These are phyloP conservation scores for Arrhopalites spinosus DNA, from an alignment of 2,888 invertebrate species.

Conservation along the genomic window DNA sequence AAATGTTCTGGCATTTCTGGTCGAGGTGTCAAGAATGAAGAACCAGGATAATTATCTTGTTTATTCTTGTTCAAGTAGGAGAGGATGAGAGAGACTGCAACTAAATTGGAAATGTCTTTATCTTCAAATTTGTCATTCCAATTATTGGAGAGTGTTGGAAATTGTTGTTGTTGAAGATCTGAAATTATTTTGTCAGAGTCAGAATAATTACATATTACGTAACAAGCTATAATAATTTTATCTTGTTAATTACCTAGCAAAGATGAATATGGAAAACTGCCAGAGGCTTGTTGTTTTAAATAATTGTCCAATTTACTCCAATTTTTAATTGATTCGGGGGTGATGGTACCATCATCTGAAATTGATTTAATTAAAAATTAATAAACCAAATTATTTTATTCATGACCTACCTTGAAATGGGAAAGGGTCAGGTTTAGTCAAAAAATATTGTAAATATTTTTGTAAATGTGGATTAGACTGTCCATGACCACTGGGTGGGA, in stretches of 20 bases:
- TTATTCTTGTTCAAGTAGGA: conserved; percentile 18
- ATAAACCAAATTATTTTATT: neutral
- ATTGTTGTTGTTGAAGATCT: neutral
- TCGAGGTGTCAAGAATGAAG: neutral
- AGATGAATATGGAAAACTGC: neutral
- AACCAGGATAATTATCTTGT: neutral
- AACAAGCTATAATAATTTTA: neutral
- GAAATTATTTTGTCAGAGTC: neutral
- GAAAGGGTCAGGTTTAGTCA: neutral
- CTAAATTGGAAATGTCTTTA: conserved; percentile 21
- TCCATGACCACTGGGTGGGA: neutral
- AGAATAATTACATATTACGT: neutral
- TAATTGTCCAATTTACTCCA: conserved; percentile 7
- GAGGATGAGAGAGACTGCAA: conserved; percentile 27
- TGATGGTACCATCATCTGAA: neutral
- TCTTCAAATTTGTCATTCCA: neutral
- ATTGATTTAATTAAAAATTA: neutral
- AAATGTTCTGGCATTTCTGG: neutral
- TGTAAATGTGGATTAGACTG: neutral
- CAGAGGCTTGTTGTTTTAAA: conserved; percentile 3
- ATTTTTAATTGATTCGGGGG: too few species aligned
- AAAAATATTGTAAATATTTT: conserved; percentile 8
- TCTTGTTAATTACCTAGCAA: neutral
- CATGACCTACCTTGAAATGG: neutral
- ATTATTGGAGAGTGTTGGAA: neutral